Base-by-base conservation (phyloP, 2,113 vertebrate species). In the Semnopithecus entellus region DNA sequence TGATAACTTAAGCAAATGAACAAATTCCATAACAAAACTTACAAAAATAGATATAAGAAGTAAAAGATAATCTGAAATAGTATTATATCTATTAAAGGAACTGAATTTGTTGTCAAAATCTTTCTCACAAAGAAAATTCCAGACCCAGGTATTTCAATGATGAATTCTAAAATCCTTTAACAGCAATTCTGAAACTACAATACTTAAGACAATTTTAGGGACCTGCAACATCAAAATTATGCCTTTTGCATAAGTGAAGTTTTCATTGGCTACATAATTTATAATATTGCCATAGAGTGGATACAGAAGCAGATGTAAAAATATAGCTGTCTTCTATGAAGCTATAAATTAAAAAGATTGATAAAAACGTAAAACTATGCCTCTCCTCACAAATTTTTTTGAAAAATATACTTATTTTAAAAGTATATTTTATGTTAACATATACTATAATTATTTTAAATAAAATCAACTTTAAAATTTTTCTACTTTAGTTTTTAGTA, bases 31-130 rank as follows among this genome's bases (percentile, higher is more conserved):
- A 91, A 55, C 30, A 61, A 4, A 70, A 25, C 25, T 79, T 80
- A 88, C 43, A 96, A 95, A 92, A 91, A 59, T 68, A 16, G 32
- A 68, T 50, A 72, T 23, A 83, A 80, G n/a, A 66, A 96, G 64
- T 48, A 72, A 85, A 32, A 85, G n/a, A 35, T 81, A 64, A 83
- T 35, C 23, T 61, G 57, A 66, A 92, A 76, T 57, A 20, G 16
- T 13, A 25, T 25, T 27, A 52, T 52, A 50, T 70, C 45, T 66
- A 86, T 14, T 86, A 68, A 86, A 68, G 32, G 32, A 50, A 68
- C 45, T 9, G 18, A 80, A 82, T 72, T 57, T 55, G 11, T 70
- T 80, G 61, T 81, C 59, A 78, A 61, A 40, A 91, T 45, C 70
- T 13, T 52, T 38, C 50, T 80, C 78, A 55, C 9, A 55, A 55